Base-by-base conservation (phyloP, 2,888 invertebrate genomes). In the Julus scanicus region DNA sequence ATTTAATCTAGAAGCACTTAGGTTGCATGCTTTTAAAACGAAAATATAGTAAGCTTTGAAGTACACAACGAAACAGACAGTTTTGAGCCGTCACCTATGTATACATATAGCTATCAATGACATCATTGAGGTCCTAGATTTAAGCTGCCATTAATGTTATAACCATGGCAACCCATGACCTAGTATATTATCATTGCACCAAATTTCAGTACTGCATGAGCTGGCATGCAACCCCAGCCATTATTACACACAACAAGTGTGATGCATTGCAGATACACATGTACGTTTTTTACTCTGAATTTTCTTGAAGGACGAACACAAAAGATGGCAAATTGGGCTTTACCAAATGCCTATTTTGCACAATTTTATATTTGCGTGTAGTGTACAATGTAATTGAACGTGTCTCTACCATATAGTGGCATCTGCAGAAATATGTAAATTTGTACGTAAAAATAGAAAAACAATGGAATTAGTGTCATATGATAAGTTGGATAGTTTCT, bases 81-180 rank as follows among this genome's bases (percentile, higher is more conserved):
- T 44, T 44, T 44, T 44, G 44, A 44, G 44, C 29, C 29, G 1
- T 29, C 29, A 29, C 29, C 29, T 29, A 13, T 53, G 15, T 8
- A 48, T 53, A 29, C 29, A 29, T 29, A 29, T 29, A 29, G 29
- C n/a, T 20, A 20, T 71, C 20, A 71, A 71, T 20, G 2, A 20
- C 20, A 20, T 71, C 20, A 5, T 20, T 71, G 8, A 9, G 20
- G 5, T 71, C 63, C 63, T 71, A 20, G 63, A 20, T 20, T 71
- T 71, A 53, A 17, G 6, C 63, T 71, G 20, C 20, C 63, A 71
- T 71, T 20, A 71, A 71, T 71, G 63, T 71, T 71, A 71, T 71
- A 71, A 71, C 63, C 63, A 29, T 71, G 63, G 63, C 63, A 71
- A 71, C 63, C 63, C 63, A 71, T 20, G 63, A 20, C 63, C n/a